These are phyloP conservation scores for Pinna nobilis DNA, from an alignment of 1,140 invertebrate genomes.

Conservation along the genomic window DNA sequence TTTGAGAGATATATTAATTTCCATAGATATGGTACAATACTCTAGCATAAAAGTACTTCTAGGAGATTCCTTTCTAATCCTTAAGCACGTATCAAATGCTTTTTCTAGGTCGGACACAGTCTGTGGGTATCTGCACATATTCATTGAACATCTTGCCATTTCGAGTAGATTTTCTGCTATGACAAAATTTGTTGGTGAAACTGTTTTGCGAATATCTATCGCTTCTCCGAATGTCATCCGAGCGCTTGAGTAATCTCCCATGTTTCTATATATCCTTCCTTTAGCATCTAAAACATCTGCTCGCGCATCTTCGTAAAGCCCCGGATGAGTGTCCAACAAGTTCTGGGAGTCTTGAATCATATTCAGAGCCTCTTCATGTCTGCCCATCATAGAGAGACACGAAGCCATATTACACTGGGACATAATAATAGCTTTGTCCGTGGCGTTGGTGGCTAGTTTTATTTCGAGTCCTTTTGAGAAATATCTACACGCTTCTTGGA, in stretches of 20 bases:
- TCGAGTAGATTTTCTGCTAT: too few species aligned
- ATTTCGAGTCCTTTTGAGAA: constrained; percentile 31
- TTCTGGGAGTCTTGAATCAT: constrained; percentile 24
- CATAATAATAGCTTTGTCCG: constrained; percentile 26
- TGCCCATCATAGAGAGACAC: constrained; percentile 11
- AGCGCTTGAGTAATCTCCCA: constrained; percentile 10
- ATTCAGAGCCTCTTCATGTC: constrained; percentile 20
- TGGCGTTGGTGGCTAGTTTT: constrained; percentile 37
- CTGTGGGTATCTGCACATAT: too few species aligned
- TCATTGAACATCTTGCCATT: too few species aligned
- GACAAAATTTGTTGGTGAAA: too few species aligned
- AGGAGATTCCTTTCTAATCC: too few species aligned
- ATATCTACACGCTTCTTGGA: constrained; percentile 31
- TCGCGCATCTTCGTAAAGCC: constrained; percentile 1
- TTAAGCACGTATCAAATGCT: too few species aligned
- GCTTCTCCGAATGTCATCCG: constrained; percentile 21
- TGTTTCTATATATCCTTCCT: constrained; percentile 16
- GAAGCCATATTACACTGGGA: constrained; percentile 37
- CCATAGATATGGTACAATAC: too few species aligned
- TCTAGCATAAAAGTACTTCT: too few species aligned
- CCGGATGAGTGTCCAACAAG: constrained; percentile 15
- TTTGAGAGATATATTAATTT: too few species aligned
- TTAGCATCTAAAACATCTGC: constrained; percentile 17
- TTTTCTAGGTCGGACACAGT: too few species aligned
- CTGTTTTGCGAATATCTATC: constrained; percentile 10